Conservation (phyloP, 2,797 vertebrate genomes). For the Lagocephalus sceleratus region DNA sequence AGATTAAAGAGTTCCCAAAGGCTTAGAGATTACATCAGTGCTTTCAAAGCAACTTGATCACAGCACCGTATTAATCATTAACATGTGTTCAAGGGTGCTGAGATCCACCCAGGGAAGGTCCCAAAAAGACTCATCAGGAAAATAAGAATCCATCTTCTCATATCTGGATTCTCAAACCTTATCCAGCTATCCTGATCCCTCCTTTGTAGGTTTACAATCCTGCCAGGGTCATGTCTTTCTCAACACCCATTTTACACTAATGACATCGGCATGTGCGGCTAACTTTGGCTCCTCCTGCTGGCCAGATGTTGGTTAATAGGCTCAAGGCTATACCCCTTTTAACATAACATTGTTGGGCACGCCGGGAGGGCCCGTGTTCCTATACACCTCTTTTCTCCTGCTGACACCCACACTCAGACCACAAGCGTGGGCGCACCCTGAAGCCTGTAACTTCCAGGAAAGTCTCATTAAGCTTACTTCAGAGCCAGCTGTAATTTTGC, state of each 20-base stretch:
- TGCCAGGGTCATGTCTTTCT: constrained; percentile 59
- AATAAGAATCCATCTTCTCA: too few relatives aligned
- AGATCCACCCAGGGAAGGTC: constrained; percentile 15
- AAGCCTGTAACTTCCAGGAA: constrained; percentile 14
- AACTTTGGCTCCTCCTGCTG: constrained; percentile 67
- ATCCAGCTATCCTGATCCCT: constrained; percentile 18
- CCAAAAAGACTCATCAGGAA: constrained; percentile 33
- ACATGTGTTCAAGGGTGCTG: constrained; percentile 43
- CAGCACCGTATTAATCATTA: constrained; percentile 53
- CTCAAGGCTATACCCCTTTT: constrained; percentile 51
- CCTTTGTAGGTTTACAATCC: constrained; percentile 29
- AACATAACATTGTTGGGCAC: constrained; percentile 51
- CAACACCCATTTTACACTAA: constrained; percentile 67
- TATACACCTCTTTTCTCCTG: constrained; percentile 37
- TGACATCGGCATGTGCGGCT: constrained; percentile 73
- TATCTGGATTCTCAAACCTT: too few relatives aligned
- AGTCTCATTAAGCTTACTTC: constrained; percentile 2
- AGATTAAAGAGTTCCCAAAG: constrained; percentile 49
- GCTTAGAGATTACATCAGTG: constrained; percentile 46
- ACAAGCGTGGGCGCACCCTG: constrained; percentile 30
- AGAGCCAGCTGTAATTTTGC: background rate
- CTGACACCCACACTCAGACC: constrained; percentile 41
- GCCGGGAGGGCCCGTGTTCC: constrained; percentile 37
- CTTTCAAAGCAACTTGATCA: constrained; percentile 34
- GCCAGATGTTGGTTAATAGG: constrained; percentile 69